These are phyloP conservation scores for Sebastes variabilis DNA, from an alignment of 2,797 vertebrate genomes.

Conservation along the genomic window DNA sequence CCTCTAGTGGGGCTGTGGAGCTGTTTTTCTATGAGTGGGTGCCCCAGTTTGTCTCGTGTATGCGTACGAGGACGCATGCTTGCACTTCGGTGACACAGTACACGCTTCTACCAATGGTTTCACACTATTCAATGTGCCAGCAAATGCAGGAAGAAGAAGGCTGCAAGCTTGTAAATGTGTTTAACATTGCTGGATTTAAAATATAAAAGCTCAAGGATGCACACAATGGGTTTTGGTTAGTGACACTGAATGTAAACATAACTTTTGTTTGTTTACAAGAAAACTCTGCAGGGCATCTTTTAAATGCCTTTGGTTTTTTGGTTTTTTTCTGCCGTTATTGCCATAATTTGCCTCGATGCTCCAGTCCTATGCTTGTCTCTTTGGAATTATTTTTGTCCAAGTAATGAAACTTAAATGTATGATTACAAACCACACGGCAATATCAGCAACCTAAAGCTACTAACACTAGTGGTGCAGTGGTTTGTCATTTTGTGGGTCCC, in stretches of 20 bases:
- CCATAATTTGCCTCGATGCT: conserved; percentile 19
- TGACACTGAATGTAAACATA: neutral
- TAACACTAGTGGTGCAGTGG: neutral
- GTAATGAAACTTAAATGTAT: conserved; percentile 8
- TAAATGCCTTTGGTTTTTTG: neutral
- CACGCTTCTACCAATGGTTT: neutral
- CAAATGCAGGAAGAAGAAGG: neutral
- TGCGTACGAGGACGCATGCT: neutral
- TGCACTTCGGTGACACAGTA: neutral
- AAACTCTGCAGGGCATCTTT: neutral
- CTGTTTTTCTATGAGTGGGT: neutral
- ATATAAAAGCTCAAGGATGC: neutral
- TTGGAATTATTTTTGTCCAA: conserved; percentile 43
- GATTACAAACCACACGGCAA: neutral
- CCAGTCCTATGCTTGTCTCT: conserved; percentile 25
- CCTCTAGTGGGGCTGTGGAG: neutral
- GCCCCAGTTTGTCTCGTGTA: neutral
- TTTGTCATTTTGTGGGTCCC: too few species aligned
- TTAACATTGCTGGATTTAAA: neutral
- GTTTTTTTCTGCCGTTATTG: conserved; percentile 12
- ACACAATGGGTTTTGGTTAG: neutral
- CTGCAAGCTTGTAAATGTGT: neutral
- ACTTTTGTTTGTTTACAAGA: neutral
- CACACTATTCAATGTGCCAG: neutral
- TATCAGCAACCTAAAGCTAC: neutral